Evolutionary conservation across 2,888 invertebrate genomes (phyloP), one percentile per base, ranked within the genome.

Genomic region (Parapristionchus giblindavisi): DNA sequence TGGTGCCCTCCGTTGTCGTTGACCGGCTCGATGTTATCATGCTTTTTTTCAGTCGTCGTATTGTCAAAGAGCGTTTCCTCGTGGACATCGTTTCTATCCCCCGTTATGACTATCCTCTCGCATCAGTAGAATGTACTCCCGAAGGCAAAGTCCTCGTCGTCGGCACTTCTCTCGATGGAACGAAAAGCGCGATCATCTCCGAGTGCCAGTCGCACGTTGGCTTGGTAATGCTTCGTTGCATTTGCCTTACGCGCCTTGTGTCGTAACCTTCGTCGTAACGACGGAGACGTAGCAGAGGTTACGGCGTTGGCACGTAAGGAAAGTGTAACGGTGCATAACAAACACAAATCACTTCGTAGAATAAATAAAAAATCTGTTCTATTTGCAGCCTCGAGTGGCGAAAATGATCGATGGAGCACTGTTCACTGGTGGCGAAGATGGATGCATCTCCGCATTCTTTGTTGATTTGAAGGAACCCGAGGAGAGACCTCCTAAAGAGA

Each of bases 401-500:
- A 68, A 68, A 52, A 52, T 56, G 40, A 32, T 40, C 17, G 71
- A 71, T 11, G 54, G 54, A 2, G 40, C 58, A 21, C 21, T 71
- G 8, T 71, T 71, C 32, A 71, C 71, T 43, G 71, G 71, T 8
- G 71, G 56, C 38, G 71, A 71, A 56, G 71, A 71, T 40, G 71
- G 71, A 1, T 58, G 38, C 17, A 21, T 71, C 6, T 34, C 54
- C n/a, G 71, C 40, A 3, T 58, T 71, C 21, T 40, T 24, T 27
- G 40, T 71, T n/a, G 71, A 71, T 21, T 34, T 43, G 8, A 36
- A 58, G 6, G 71, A 54, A 6, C 56, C 21, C 3, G 40, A 43
- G 27, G 71, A 58, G n/a, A 71, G 58, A 40, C 34, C 52, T 2
- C 17, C 52, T n/a, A 68, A 68, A 68, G 52, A 68, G 21, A n/a